A percentile compares a stretch with the other conserved stretches of the same genome.
These are phyloP conservation scores for Xenopus petersii DNA, from an alignment of 2,797 vertebrate genomes.

Conservation along the genomic window DNA sequence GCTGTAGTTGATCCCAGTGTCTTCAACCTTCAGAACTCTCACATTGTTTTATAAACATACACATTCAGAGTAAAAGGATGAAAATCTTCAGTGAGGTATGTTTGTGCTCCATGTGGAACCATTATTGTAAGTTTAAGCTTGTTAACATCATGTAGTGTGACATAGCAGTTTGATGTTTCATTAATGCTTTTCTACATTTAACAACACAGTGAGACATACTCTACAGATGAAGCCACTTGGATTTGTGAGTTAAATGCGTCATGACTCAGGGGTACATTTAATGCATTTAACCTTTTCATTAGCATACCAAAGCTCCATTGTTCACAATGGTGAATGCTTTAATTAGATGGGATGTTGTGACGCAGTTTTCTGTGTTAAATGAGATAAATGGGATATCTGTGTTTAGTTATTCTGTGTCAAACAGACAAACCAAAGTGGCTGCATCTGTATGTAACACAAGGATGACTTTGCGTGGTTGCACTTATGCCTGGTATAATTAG, in stretches of 20 bases:
- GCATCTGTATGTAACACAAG: background rate
- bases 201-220: slow-evolving; percentile 2
- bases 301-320: too few species aligned
- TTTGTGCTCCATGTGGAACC: background rate
- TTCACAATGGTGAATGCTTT: too few species aligned
- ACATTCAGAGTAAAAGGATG: background rate
- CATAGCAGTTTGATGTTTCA: slow-evolving; percentile 1
- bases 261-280: too few species aligned
- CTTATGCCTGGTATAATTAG: slow-evolving; percentile 2
- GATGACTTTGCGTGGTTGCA: background rate
- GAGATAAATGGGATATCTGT: too few species aligned
- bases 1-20: too few species aligned
- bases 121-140: slow-evolving; percentile 1
- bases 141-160: slow-evolving; percentile 3
- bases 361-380: too few species aligned
- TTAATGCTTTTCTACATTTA: slow-evolving; percentile 1
- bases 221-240: too few species aligned
- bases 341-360: too few species aligned
- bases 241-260: too few species aligned
- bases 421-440: too few species aligned
- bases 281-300: too few species aligned
- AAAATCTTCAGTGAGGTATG: background rate
- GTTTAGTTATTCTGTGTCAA: too few species aligned
- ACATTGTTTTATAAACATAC: background rate
- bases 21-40: background rate